phyloP scores from a whole-genome alignment of 2,113 vertebrate genomes.

The Orthonyx spaldingii region DNA sequence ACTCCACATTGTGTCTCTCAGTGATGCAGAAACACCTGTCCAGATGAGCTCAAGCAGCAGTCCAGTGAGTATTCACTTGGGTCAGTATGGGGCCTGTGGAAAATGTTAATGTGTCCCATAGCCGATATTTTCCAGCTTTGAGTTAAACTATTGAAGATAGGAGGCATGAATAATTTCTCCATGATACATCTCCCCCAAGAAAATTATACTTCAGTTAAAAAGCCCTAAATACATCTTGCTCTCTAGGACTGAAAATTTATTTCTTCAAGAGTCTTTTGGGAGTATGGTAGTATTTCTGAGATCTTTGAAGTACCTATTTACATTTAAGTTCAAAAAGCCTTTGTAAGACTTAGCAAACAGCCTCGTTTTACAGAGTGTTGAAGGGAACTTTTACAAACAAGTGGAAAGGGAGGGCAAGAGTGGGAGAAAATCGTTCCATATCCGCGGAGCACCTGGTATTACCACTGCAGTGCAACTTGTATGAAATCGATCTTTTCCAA shows the following conservation, averaged over 20 bases:
- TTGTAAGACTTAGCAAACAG: background rate
- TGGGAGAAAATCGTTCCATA: background rate
- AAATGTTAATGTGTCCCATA: background rate
- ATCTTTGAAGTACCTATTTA: slow-evolving; percentile 25
- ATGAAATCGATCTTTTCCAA: background rate
- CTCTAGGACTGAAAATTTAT: background rate
- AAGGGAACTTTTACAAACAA: background rate
- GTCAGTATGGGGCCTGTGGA: background rate
- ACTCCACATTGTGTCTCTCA: accelerated
- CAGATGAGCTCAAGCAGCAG: background rate
- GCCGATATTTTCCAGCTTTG: background rate
- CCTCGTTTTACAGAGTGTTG: background rate
- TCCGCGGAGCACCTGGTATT: background rate
- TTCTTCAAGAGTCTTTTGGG: background rate
- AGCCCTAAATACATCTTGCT: background rate
- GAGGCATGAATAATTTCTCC: background rate
- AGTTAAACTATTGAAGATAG: background rate
- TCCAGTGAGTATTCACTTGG: background rate
- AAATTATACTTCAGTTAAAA: slow-evolving; percentile 6
- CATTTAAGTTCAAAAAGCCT: slow-evolving; percentile 13
- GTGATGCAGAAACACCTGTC: background rate
- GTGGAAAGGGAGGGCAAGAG: background rate
- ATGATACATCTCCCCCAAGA: background rate
- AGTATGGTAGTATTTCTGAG: background rate
- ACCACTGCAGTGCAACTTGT: background rate